Base-by-base conservation (phyloP, 2,113 vertebrate genomes). In the Ammospiza caudacuta region DNA sequence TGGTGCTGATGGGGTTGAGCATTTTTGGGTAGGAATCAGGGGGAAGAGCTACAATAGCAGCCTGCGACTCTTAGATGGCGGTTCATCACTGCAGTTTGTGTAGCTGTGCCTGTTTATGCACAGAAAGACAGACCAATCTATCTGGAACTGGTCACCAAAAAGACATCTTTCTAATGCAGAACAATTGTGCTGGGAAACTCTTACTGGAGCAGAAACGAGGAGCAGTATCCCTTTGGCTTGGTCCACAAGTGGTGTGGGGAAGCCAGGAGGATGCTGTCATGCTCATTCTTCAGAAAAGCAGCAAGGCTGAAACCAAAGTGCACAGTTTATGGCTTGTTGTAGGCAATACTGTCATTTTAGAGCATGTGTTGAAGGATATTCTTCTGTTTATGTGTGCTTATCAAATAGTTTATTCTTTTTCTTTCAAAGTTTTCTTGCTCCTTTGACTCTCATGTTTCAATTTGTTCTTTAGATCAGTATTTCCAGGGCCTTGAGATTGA, bases 371-470 rank as follows among this genome's bases (percentile, higher is more conserved):
- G 57, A 28, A 47, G 22, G n/a, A 29, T 70, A 25, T 21, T 43
- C 9, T 68, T 0, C 0, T 70, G 17, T 63, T 61, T 82, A 24
- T 69, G 47, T 5, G 3, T 59, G 28, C 21, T 17, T 46, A 28
- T 25, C 20, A 63, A 54, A 66, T 22, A 4, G 5, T 44, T 86
- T 55, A 28, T 76, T n/a, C n/a, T 9, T 14, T 28, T 46, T 46
- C 33, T 51, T 70, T 44, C 43, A 44, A 69, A 22, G 31, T 18
- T 29, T 41, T 49, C 37, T 43, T 49, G 3, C 12, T 94, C 3
- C 28, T 55, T 86, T 54, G 29, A 31, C 43, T 29, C 15, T 80
- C n/a, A 13, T 2, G 0, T 44, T 79, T 19, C 12, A 63, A 24
- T 68, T 68, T 47, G 2, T 46, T 67, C 31, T 59, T 31, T 68